Evolutionary conservation across 2,797 vertebrate species (phyloP), one percentile per base, ranked within the genome.

Genomic region (Dipus sagitta): DNA sequence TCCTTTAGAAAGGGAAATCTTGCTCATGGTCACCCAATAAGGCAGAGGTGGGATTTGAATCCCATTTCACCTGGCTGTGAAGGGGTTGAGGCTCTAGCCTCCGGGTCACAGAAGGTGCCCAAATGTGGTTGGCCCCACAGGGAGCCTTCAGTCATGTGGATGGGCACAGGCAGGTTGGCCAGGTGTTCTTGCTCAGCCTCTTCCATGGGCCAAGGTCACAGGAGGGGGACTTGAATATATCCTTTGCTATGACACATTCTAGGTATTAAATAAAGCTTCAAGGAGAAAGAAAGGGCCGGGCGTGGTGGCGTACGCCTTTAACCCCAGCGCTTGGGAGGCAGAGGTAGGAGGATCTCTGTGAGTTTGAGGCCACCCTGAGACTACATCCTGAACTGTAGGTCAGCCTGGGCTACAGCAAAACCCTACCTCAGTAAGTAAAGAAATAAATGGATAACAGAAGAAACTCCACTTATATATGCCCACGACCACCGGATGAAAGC

Each of bases 61-160:
- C 23, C 78, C 81, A 68, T 28, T 60, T 52, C 15, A 18, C 6
- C 71, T 87, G 47, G 58, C 28, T 13, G 15, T 21, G 65, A 65
- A 75, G 54, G 18, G 24, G 15, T 52, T 15, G 26, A 47, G 2
- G 1, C 7, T 71, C 14, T 2, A 2, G 52, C 14, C 54, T 79
- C 18, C 18, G 42, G 32, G 28, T 15, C 47, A 38, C 0, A 0
- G n/a, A 2, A 0, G 18, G 4, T 5, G 23, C 54, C 67, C 23
- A 54, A 14, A 13, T 24, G 24, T 4, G 18, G 47, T 0, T 6
- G 60, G 26, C 1, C 34, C 54, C 28, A 26, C 0, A 0, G 17
- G n/a, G 15, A 17, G 62, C 8, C 2, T 6, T 26, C 18, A 5
- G 75, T 14, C 28, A 0, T 28, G 3, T 11, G 83, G 15, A 30